Evolutionary conservation across 2,113 vertebrate genomes (phyloP).

Genomic region (Rafetus swinhoei): DNA sequence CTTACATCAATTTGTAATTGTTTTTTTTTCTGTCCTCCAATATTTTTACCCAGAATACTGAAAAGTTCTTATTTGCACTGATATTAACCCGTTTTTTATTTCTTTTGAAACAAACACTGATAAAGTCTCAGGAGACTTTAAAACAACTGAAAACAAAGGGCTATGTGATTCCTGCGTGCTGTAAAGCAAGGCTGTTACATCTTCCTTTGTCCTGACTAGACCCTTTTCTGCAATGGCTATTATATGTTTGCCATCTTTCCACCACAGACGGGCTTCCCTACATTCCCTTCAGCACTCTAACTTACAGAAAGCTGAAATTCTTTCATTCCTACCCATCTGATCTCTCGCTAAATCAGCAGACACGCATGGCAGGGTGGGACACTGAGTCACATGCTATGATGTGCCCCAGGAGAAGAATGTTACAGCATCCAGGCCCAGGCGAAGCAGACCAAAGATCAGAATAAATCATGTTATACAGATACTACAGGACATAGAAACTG

Average conservation of each 20-base stretch:
- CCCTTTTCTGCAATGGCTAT: not conserved
- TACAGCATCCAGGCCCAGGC: not conserved
- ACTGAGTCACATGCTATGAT: not conserved
- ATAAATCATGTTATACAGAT: not conserved
- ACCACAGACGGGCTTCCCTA: not conserved
- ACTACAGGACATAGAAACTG: no score
- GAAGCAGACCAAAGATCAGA: not conserved
- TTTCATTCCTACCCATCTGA: not conserved
- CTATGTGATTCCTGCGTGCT: accelerated
- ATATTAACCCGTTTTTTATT: not conserved
- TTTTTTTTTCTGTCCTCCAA: not conserved
- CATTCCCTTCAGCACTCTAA: not conserved
- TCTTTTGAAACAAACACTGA: not conserved
- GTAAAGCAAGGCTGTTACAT: accelerated
- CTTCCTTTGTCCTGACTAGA: not conserved
- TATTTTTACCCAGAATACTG: not conserved
- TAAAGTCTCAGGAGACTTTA: not conserved
- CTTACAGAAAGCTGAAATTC: not conserved
- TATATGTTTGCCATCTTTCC: not conserved
- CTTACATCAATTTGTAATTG: not conserved
- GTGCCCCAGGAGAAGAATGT: not conserved
- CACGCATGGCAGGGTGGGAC: not conserved
- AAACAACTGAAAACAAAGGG: not conserved
- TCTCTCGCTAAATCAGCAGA: not conserved
- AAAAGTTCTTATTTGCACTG: not conserved